phyloP scores from a whole-genome alignment of 2,113 vertebrate species.

The Chloroceryle aenea region DNA sequence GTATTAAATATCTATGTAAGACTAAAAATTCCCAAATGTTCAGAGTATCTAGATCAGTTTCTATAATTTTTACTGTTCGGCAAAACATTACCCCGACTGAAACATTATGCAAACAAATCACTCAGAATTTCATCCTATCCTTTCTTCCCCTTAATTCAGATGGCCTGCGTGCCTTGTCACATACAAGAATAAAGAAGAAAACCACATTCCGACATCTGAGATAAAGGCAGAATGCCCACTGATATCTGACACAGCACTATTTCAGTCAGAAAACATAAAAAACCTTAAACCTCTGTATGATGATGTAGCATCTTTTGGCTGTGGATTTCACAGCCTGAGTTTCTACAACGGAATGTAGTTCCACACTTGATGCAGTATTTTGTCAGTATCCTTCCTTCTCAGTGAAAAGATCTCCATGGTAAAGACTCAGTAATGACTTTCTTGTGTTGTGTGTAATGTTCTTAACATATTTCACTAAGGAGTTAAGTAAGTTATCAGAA shows the following conservation, averaged over 20 bases:
- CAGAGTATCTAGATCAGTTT: background rate
- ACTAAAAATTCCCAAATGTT: background rate
- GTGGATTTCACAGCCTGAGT: background rate
- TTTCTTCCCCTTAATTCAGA: background rate
- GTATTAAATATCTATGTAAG: background rate
- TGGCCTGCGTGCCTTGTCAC: background rate
- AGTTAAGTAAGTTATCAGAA: background rate
- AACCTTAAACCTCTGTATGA: background rate
- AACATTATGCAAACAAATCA: background rate
- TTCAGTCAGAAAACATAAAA: conserved; percentile 15
- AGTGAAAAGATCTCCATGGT: background rate
- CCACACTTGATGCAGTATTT: background rate
- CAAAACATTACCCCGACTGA: background rate
- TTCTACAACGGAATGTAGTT: background rate
- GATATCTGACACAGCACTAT: background rate
- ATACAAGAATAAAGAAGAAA: background rate
- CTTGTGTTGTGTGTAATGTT: background rate
- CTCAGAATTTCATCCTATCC: background rate
- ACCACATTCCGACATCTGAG: background rate
- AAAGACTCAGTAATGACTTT: background rate
- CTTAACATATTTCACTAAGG: background rate
- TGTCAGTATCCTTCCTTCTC: background rate
- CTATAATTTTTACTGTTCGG: background rate
- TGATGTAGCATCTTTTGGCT: conserved; percentile 8
- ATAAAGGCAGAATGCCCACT: background rate